Conservation (phyloP, 2,797 vertebrate species). For the Sandelia bainsii region DNA sequence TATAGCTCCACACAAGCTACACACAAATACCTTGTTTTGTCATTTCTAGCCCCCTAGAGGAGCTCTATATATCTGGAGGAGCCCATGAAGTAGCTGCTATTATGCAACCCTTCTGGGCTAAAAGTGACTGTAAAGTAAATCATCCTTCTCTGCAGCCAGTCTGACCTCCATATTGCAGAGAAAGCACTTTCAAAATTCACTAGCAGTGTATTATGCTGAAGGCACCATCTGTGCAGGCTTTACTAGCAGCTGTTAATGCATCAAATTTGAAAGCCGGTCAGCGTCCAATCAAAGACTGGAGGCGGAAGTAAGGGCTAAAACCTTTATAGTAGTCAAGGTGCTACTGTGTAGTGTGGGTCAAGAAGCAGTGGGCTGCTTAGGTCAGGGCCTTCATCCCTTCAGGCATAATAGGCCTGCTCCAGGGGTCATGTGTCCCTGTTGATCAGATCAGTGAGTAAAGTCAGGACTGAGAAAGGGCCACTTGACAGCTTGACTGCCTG, state of each 20-base stretch:
- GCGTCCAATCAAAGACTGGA: conserved; percentile 49
- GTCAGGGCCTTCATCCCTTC: conserved; percentile 33
- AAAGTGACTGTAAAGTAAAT: conserved; percentile 80
- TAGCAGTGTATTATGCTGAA: conserved; percentile 70
- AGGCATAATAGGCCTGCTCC: conserved; percentile 32
- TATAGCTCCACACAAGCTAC: conserved; percentile 50
- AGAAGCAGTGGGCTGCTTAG: conserved; percentile 22
- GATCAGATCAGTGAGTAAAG: conserved; percentile 60
- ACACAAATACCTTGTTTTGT: conserved; percentile 48
- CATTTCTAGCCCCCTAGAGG: conserved; percentile 45
- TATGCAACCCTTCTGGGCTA: conserved; percentile 78
- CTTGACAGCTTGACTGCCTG: conserved; percentile 74
- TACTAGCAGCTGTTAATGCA: conserved; percentile 71
- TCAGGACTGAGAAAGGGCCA: conserved; percentile 34
- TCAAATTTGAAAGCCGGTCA: conserved; percentile 56
- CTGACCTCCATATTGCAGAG: conserved; percentile 79
- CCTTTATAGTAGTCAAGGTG: conserved; percentile 12
- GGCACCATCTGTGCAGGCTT: conserved; percentile 81
- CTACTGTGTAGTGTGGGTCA: conserved; percentile 30
- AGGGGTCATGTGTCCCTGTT: conserved; percentile 55
- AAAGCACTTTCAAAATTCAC: conserved; percentile 78
- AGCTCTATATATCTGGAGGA: conserved; percentile 64
- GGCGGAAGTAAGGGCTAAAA: conserved; percentile 15
- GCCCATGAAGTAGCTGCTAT: conserved; percentile 71
- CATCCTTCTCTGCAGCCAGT: conserved; percentile 68